phyloP scores from a whole-genome alignment of 2,888 invertebrate genomes.

The Standfussiana lucernea region DNA sequence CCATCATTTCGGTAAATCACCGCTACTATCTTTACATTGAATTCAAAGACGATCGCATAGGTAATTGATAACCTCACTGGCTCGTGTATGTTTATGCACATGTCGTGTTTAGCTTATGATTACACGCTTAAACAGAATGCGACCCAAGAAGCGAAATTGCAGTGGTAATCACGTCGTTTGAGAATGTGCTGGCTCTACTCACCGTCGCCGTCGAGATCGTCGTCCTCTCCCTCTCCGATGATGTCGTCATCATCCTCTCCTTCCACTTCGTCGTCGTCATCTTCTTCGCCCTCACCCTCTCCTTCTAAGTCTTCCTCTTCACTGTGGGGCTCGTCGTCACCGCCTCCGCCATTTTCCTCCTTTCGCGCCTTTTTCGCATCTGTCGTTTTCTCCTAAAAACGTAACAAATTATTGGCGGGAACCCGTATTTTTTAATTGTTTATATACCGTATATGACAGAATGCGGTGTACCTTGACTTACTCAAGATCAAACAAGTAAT shows the following conservation, averaged over 20 bases:
- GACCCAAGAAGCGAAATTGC: slow-evolving; percentile 19
- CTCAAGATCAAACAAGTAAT: slow-evolving; percentile 78
- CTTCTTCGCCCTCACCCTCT: slow-evolving; percentile 90
- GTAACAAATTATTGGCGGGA: slow-evolving; percentile 57
- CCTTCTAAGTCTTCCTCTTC: slow-evolving; percentile 93
- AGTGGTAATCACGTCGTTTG: slow-evolving; percentile 24
- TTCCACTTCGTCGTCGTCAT: slow-evolving; percentile 92
- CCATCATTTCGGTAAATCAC: slow-evolving; percentile 17
- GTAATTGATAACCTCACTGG: slow-evolving; percentile 58
- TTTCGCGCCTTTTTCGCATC: slow-evolving; percentile 95
- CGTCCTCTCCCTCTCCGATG: slow-evolving; percentile 92
- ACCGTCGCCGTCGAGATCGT: slow-evolving; percentile 91
- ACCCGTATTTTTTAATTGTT: slow-evolving; percentile 64
- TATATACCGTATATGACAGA: slow-evolving; percentile 67
- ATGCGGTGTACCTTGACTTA: slow-evolving; percentile 65
- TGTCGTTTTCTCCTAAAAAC: slow-evolving; percentile 92
- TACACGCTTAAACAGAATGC: slow-evolving; percentile 38
- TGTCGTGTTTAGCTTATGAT: slow-evolving; percentile 47
- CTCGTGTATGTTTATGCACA: slow-evolving; percentile 48
- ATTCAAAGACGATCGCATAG: slow-evolving; percentile 30
- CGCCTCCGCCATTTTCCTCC: slow-evolving; percentile 94
- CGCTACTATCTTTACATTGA: neutral
- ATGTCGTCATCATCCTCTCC: slow-evolving; percentile 92
- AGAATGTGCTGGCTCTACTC: slow-evolving; percentile 41
- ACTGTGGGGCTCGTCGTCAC: slow-evolving; percentile 90